phyloP scores from a whole-genome alignment of 1,140 invertebrate genomes.

The Drosophila nigromelanica region DNA sequence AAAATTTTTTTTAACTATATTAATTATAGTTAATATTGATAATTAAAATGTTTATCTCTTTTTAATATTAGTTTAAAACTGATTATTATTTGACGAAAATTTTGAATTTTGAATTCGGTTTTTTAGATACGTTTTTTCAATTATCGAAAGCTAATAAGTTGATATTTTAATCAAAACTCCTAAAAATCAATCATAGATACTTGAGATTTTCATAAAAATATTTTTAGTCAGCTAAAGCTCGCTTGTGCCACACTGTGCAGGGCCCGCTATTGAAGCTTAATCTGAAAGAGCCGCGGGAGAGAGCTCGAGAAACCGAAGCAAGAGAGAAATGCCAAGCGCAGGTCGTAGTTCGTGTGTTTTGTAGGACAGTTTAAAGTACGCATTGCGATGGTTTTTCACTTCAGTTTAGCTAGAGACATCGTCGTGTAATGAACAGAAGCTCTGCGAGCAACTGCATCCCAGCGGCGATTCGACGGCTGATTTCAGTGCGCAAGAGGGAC shows the following conservation, averaged over 20 bases:
- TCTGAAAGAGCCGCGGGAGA: slow-evolving; percentile 20
- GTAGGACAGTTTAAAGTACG: slow-evolving; percentile 77
- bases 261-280: slow-evolving; percentile 6
- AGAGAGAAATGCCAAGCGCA: slow-evolving; percentile 17
- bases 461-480: slow-evolving; percentile 51
- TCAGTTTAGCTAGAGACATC: slow-evolving; percentile 80
- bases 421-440: slow-evolving; percentile 70
- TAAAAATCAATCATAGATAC: too few relatives aligned
- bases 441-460: slow-evolving; percentile 44
- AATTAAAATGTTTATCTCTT: too few relatives aligned
- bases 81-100: too few relatives aligned
- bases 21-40: too few relatives aligned
- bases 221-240: too few relatives aligned
- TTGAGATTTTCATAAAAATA: too few relatives aligned
- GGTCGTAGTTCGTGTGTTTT: slow-evolving; percentile 29
- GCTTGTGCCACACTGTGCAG: slow-evolving; percentile 15
- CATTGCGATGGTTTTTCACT: slow-evolving; percentile 69
- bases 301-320: slow-evolving; percentile 12
- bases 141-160: too few relatives aligned
- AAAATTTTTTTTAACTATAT: too few relatives aligned
- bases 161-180: too few relatives aligned
- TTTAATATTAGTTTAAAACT: too few relatives aligned
- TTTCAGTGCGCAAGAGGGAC: slow-evolving; percentile 50
- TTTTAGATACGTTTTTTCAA: too few relatives aligned
- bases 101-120: too few relatives aligned